Conservation (phyloP, 2,888 invertebrate species). For the Dryobota labecula region DNA sequence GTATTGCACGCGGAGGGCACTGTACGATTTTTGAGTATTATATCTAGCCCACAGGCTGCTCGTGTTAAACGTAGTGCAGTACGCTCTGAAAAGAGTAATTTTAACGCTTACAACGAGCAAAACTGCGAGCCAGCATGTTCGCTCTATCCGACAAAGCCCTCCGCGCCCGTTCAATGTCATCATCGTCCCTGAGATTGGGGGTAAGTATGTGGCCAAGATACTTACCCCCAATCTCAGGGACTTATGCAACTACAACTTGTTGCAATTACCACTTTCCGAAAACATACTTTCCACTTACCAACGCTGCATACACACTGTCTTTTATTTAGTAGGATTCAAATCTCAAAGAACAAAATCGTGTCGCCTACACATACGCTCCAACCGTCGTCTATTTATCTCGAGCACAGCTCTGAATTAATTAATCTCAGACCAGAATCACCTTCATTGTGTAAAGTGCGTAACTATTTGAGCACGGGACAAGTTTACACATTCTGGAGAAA, state of each 20-base stretch:
- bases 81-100: too few species aligned
- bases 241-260: neutral
- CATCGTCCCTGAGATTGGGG: too few species aligned
- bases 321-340: neutral
- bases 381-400: slow-evolving; percentile 58
- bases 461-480: slow-evolving; percentile 65
- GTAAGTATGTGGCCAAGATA: too few species aligned
- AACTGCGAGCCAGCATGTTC: too few species aligned
- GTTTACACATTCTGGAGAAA: slow-evolving; percentile 66
- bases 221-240: too few species aligned
- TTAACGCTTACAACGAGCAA: too few species aligned
- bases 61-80: too few species aligned
- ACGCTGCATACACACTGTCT: neutral
- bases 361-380: slow-evolving; percentile 51
- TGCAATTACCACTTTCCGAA: neutral
- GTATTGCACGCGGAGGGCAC: too few species aligned
- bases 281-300: neutral
- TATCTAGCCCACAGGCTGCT: too few species aligned
- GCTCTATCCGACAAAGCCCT: too few species aligned
- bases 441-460: slow-evolving; percentile 68
- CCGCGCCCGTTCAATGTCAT: too few species aligned
- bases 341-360: neutral
- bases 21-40: too few species aligned
- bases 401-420: slow-evolving; percentile 66
- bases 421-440: slow-evolving; percentile 67